Conservation (phyloP, 2,113 vertebrate species). For the Rostratula benghalensis region DNA sequence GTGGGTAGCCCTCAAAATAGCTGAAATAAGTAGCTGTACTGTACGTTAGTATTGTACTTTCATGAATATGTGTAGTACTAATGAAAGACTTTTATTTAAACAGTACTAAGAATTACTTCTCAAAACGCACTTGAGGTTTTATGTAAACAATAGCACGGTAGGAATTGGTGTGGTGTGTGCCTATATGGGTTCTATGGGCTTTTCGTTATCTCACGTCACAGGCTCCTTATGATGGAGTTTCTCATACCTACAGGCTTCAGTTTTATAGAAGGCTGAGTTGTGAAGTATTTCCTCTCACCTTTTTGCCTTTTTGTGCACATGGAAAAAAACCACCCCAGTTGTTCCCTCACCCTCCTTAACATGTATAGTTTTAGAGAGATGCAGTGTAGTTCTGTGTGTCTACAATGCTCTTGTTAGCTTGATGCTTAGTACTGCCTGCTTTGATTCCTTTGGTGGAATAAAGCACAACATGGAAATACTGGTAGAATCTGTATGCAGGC, state of each 20-base stretch:
- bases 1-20: neutral
- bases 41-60: no score
- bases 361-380: neutral
- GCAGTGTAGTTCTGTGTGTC: neutral
- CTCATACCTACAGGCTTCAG: neutral
- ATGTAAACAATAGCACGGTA: rapidly evolving
- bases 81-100: neutral
- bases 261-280: neutral
- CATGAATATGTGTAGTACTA: neutral
- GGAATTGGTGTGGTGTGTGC: neutral
- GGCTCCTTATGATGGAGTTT: neutral
- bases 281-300: neutral
- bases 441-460: neutral
- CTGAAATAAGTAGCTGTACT: neutral
- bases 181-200: neutral
- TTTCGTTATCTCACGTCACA: neutral
- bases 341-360: neutral
- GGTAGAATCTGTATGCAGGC: neutral
- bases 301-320: neutral
- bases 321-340: neutral
- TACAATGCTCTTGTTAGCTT: neutral
- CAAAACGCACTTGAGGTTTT: neutral
- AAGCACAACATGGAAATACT: neutral
- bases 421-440: neutral
- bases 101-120: neutral